phyloP scores from a whole-genome alignment of 1,140 invertebrate genomes.

The Patella vulgata region DNA sequence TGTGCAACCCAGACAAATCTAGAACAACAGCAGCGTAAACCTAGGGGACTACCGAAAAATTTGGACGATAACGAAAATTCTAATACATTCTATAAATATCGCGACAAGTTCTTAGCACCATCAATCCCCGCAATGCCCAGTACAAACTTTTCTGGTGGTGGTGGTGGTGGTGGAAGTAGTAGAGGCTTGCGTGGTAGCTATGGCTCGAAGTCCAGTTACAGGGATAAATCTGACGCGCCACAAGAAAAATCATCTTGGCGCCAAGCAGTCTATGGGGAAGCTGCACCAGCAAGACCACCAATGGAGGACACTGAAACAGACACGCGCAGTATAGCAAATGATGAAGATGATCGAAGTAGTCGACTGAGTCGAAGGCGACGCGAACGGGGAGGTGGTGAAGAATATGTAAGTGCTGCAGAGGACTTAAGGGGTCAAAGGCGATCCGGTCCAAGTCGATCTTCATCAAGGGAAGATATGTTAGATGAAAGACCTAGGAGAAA shows the following conservation, averaged over 20 bases:
- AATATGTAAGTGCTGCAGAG: slow-evolving; percentile 24
- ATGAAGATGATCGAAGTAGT: slow-evolving; percentile 32
- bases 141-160: slow-evolving; percentile 10
- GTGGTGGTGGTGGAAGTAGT: slow-evolving; percentile 13
- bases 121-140: slow-evolving; percentile 25
- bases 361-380: slow-evolving; percentile 17
- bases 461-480: slow-evolving; percentile 53
- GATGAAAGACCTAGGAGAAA: slow-evolving; percentile 49
- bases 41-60: slow-evolving; percentile 28
- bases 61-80: slow-evolving; percentile 15
- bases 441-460: slow-evolving; percentile 42
- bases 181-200: slow-evolving; percentile 17
- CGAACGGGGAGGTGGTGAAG: slow-evolving; percentile 18
- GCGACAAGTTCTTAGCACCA: slow-evolving; percentile 45
- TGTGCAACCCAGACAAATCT: slow-evolving; percentile 53
- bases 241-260: slow-evolving; percentile 52
- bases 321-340: slow-evolving; percentile 23
- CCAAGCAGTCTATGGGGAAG: slow-evolving; percentile 58
- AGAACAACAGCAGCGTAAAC: slow-evolving; percentile 36
- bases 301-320: slow-evolving; percentile 21
- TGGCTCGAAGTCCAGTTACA: slow-evolving; percentile 33
- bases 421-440: slow-evolving; percentile 38
- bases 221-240: slow-evolving; percentile 41
- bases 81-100: slow-evolving; percentile 52
- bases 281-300: slow-evolving; percentile 16